Evolutionary conservation across 2,888 invertebrate species (phyloP).

Genomic region (Pachymerium ferrugineum): DNA sequence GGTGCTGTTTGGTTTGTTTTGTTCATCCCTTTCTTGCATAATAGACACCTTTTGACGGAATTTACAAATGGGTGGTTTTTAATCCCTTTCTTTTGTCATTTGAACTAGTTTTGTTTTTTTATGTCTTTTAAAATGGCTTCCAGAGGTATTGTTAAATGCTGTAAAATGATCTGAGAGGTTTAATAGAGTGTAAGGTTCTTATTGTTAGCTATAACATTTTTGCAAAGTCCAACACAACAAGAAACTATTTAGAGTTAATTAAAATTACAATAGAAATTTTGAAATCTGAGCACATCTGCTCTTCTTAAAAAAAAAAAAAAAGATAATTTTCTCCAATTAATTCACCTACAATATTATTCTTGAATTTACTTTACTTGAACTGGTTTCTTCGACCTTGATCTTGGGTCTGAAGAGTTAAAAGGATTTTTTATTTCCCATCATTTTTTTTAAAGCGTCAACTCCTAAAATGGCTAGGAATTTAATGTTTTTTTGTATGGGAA

Average conservation of each 20-base stretch:
- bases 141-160: not conserved
- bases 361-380: too few relatives aligned
- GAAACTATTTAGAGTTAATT: too few relatives aligned
- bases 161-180: not conserved
- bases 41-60: too few relatives aligned
- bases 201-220: too few relatives aligned
- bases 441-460: slow-evolving; percentile 16
- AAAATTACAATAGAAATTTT: too few relatives aligned
- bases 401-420: not conserved
- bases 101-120: too few relatives aligned
- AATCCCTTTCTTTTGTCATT: not conserved
- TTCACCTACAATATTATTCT: too few relatives aligned
- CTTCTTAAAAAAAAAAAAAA: too few relatives aligned
- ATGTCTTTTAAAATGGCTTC: not conserved
- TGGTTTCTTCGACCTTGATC: not conserved
- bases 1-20: not conserved
- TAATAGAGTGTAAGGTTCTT: too few relatives aligned
- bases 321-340: too few relatives aligned
- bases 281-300: too few relatives aligned
- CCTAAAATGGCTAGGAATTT: not conserved
- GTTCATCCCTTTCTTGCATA: not conserved
- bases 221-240: too few relatives aligned
- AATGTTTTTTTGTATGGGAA: not conserved
- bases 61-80: not conserved
- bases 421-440: not conserved